Conservation (phyloP, 2,797 vertebrate species). For the Aplochiton taeniatus region DNA sequence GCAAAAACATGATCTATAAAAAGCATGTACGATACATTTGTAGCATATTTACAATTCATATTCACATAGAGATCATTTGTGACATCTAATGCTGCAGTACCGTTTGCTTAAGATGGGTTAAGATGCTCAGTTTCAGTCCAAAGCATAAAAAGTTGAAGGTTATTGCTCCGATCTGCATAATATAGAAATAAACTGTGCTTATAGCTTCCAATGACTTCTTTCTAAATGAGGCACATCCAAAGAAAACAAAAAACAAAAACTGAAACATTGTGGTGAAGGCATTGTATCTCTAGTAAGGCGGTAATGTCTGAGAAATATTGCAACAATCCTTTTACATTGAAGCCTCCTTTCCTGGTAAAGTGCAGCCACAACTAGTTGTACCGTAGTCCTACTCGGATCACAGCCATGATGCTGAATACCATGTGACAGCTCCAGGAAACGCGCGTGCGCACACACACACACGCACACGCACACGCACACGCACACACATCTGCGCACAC, state of each 20-base stretch:
- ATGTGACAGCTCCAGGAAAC: slow-evolving; percentile 52
- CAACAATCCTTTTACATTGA: slow-evolving; percentile 81
- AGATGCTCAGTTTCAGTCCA: slow-evolving; percentile 68
- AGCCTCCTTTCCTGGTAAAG: slow-evolving; percentile 76
- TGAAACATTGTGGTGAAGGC: slow-evolving; percentile 64
- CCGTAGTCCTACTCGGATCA: slow-evolving; percentile 57
- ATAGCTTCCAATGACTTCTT: slow-evolving; percentile 68
- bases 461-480: slow-evolving; percentile 1
- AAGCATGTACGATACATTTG: slow-evolving; percentile 91
- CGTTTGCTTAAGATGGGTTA: slow-evolving; percentile 81
- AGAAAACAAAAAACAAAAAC: slow-evolving; percentile 35
- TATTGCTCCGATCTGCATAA: slow-evolving; percentile 90
- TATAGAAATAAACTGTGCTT: slow-evolving; percentile 75
- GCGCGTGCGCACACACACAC: slow-evolving; percentile 15
- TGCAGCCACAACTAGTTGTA: slow-evolving; percentile 79
- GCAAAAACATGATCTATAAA: slow-evolving; percentile 92
- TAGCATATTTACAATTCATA: slow-evolving; percentile 92
- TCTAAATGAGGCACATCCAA: slow-evolving; percentile 55
- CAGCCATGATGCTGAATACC: slow-evolving; percentile 62
- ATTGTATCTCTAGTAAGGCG: slow-evolving; percentile 79
- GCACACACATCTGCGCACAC: slow-evolving; percentile 14
- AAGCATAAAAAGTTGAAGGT: slow-evolving; percentile 76
- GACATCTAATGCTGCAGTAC: slow-evolving; percentile 91
- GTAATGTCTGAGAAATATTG: slow-evolving; percentile 85
- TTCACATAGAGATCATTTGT: slow-evolving; percentile 83